These are phyloP conservation scores for Drosophila hamatofila DNA, from an alignment of 2,888 invertebrate species.

Conservation along the genomic window DNA sequence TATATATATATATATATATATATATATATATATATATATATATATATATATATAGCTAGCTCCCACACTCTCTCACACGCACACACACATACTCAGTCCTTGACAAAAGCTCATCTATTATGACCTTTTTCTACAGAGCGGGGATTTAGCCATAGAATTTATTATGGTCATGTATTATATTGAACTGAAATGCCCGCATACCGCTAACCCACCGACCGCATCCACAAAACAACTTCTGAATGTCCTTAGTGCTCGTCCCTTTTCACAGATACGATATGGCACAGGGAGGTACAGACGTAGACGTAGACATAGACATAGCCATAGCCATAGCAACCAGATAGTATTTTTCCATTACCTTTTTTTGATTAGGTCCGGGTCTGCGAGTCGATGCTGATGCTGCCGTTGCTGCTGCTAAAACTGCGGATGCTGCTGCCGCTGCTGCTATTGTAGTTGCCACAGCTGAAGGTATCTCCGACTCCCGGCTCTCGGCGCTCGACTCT, in stretches of 20 bases:
- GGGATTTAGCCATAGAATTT: constrained; percentile 78
- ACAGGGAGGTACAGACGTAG: constrained; percentile 1
- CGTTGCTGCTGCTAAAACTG: not conserved
- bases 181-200: constrained; percentile 50
- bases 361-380: constrained; percentile 65
- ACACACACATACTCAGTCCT: constrained; percentile 35
- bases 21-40: not conserved
- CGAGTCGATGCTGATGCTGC: constrained; percentile 25
- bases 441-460: constrained; percentile 2
- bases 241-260: constrained; percentile 47
- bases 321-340: constrained; percentile 38
- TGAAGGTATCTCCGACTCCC: constrained; percentile 40
- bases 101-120: constrained; percentile 77
- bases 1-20: constrained; percentile 7
- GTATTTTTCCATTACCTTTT: constrained; percentile 76
- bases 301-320: not conserved
- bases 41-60: constrained; percentile 2
- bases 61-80: constrained; percentile 8
- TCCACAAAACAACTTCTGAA: constrained; percentile 35
- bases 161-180: constrained; percentile 80
- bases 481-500: constrained; percentile 29
- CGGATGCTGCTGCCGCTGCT: constrained; percentile 5
- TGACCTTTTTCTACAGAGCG: constrained; percentile 77
- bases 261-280: constrained; percentile 45
- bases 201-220: constrained; percentile 13